Evolutionary conservation across 1,140 invertebrate species (phyloP), one percentile per base, ranked within the genome.

Genomic region (Gryllus bimaculatus): DNA sequence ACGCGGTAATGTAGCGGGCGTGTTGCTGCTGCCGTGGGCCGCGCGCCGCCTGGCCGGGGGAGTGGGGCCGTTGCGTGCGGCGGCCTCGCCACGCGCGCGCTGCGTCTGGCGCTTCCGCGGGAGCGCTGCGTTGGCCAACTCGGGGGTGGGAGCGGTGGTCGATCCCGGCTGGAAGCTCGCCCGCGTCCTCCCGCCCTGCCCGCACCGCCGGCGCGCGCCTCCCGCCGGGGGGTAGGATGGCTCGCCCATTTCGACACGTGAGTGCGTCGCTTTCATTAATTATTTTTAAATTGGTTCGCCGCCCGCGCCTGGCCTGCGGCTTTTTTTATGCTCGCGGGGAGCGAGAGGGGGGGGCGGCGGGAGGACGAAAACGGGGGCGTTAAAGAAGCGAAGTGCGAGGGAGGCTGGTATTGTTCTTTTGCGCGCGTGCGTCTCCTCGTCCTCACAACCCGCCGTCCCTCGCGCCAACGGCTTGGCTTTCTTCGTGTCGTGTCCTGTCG

Each of bases 271-370:
- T 78, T 74, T 78, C 78, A 78, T 78, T 78, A 78, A 78, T 78
- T 78, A 78, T 78, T 49, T 78, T 49, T 12, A 78, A 78, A 78
- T 78, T 78, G 78, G 48, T 74, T 49, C n/a, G 66, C 21, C 47
- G 48, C 78, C 49, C n/a, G 12, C 54, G 54, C 54, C 54, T 18
- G 74, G 8, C 7, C 47, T 75, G 47, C 10, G 74, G 26, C 26
- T 75, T 75, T 47, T 75, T 47, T 26, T 47, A 75, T 47, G 20
- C 26, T 39, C 26, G 26, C 26, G 26, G 26, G 26, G 5, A 39
- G 75, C 26, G 8, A 76, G 39, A 47, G 39, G n/a, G 7, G 7
- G 26, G n/a, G 75, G 39, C 8, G 7, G 7, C 7, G n/a, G 75
- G 7, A 13, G 75, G 26, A 47, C n/a, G 26, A 47, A 47, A 76